Conservation (phyloP, 2,113 vertebrate genomes). For the Rhinichthys klamathensis region DNA sequence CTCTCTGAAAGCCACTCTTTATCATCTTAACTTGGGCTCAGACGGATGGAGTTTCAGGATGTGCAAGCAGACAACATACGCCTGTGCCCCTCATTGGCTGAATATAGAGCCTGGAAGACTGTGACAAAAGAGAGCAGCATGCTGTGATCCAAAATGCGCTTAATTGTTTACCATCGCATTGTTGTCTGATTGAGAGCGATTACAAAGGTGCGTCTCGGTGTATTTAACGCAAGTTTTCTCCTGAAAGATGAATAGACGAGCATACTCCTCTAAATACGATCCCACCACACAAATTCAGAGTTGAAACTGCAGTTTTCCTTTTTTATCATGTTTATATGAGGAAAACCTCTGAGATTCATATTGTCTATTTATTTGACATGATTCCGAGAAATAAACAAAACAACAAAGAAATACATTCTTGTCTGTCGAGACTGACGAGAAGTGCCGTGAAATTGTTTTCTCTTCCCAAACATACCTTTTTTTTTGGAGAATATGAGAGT, state of each 20-base stretch:
- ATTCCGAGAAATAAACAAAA: not conserved
- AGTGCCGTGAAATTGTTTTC: not conserved
- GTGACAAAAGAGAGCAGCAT: slow-evolving; percentile 44
- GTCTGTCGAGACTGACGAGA: slow-evolving; percentile 10
- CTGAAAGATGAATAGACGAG: slow-evolving; percentile 2
- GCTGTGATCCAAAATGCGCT: slow-evolving; percentile 23
- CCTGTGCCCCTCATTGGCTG: slow-evolving; percentile 20
- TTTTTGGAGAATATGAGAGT: not conserved
- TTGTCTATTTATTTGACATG: slow-evolving; percentile 39
- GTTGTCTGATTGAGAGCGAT: slow-evolving; percentile 44
- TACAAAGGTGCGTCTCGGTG: slow-evolving; percentile 26
- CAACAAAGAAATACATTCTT: slow-evolving; percentile 17
- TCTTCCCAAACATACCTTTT: not conserved
- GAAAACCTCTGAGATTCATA: slow-evolving; percentile 9
- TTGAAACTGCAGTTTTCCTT: not conserved
- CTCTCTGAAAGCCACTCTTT: slow-evolving; percentile 42
- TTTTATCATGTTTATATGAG: slow-evolving; percentile 9
- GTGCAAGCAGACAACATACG: slow-evolving; percentile 9
- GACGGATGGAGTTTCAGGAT: slow-evolving; percentile 21
- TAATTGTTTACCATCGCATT: slow-evolving; percentile 47
- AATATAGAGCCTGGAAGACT: slow-evolving; percentile 33
- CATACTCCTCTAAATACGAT: not conserved
- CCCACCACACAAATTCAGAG: not conserved
- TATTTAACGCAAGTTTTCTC: slow-evolving; percentile 29
- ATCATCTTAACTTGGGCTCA: slow-evolving; percentile 47